Conservation (phyloP, 2,888 invertebrate species). For the Tricholauxania praeusta region DNA sequence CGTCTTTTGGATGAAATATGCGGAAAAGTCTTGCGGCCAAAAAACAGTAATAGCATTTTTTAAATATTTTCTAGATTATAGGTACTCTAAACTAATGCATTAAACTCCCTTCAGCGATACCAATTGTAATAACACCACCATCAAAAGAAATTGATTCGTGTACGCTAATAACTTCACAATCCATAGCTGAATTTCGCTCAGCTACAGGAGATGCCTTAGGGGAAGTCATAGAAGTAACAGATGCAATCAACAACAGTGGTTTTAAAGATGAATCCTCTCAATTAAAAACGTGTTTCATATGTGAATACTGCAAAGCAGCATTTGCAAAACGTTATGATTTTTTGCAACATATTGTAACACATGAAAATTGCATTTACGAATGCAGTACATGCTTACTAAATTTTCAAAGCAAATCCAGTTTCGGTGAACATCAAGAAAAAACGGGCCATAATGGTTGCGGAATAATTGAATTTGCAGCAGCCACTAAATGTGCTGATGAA, state of each 20-base stretch:
- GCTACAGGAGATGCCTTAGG: conserved; percentile 32
- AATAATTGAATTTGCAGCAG: conserved; percentile 58
- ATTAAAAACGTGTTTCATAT: conserved; percentile 49
- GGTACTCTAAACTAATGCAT: too few relatives aligned
- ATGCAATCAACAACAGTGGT: background rate
- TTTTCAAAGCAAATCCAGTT: conserved; percentile 69
- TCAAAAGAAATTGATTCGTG: conserved; percentile 61
- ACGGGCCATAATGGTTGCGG: conserved; percentile 71
- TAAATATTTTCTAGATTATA: too few relatives aligned
- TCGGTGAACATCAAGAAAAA: conserved; percentile 72
- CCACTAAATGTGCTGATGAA: background rate
- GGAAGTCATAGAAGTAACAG: conserved; percentile 36
- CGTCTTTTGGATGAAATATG: conserved; percentile 60
- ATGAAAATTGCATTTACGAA: conserved; percentile 74
- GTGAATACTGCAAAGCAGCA: conserved; percentile 69
- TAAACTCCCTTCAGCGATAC: background rate
- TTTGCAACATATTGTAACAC: conserved; percentile 73
- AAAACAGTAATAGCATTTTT: background rate
- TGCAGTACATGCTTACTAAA: conserved; percentile 71
- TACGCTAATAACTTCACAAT: conserved; percentile 42
- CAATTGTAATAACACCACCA: conserved; percentile 73
- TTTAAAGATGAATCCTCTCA: background rate
- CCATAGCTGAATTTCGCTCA: conserved; percentile 40
- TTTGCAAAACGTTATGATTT: conserved; percentile 70
- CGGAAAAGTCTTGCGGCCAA: background rate